These are phyloP conservation scores for Rhabdornis inornatus DNA, from an alignment of 2,113 vertebrate species.

Conservation along the genomic window DNA sequence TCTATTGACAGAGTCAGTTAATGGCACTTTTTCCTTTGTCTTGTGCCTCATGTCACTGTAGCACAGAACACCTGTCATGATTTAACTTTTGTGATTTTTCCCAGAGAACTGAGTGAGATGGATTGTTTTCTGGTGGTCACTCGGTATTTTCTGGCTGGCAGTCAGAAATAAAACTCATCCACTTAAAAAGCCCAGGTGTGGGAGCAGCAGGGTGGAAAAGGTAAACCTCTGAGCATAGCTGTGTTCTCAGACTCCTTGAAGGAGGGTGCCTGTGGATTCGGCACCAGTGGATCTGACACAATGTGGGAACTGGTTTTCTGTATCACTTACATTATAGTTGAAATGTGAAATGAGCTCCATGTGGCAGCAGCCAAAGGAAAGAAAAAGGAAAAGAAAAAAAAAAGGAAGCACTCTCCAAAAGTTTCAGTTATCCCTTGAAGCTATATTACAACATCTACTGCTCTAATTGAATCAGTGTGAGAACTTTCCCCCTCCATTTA, in stretches of 20 bases:
- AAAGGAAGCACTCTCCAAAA: slow-evolving; percentile 25
- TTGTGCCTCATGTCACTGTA: not conserved
- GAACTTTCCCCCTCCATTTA: slow-evolving; percentile 42
- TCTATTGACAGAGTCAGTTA: fast-evolving
- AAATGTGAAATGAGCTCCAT: slow-evolving; percentile 71
- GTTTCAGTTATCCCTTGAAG: slow-evolving; percentile 69
- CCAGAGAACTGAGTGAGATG: not conserved
- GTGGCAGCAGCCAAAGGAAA: slow-evolving; percentile 59
- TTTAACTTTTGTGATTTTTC: not conserved
- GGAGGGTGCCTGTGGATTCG: not conserved
- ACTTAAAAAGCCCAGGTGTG: not conserved
- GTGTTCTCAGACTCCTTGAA: not conserved
- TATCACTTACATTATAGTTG: slow-evolving; percentile 49
- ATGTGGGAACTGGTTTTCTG: slow-evolving; percentile 22
- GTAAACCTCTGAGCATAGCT: not conserved
- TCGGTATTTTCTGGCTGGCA: not conserved
- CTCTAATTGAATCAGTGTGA: slow-evolving; percentile 74
- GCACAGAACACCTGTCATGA: not conserved
- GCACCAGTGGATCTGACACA: slow-evolving; percentile 12
- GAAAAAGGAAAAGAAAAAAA: not conserved
- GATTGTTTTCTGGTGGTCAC: not conserved
- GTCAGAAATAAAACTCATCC: not conserved
- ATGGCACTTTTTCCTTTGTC: not conserved
- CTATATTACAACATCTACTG: slow-evolving; percentile 66
- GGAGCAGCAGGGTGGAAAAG: not conserved